Evolutionary conservation across 1,140 invertebrate genomes (phyloP), one percentile per base, ranked within the genome.

Genomic region (Atta texana): DNA sequence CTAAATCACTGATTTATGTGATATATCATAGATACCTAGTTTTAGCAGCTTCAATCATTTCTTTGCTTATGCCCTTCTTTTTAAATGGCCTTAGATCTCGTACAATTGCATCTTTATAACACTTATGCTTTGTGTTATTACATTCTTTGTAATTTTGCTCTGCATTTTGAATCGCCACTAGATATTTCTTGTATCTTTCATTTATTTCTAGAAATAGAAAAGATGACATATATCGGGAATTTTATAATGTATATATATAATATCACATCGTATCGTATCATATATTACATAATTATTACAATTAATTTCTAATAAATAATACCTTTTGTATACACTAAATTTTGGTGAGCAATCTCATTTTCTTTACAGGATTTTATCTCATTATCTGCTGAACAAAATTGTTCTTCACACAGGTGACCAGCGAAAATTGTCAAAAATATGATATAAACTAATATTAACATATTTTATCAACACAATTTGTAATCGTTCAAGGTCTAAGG

Each of bases 51-150:
- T 97, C 94, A 88, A 98, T 96, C 92, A 96, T 95, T 89, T 97
- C 93, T 91, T 97, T 95, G 2, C 95, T 96, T 74, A 99, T 98
- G 39, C 96, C 97, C 91, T 96, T 95, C 89, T 95, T 93, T 91
- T 96, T 95, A 93, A 98, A 99, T 24, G 96, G 94, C 86, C 94
- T 93, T 51, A 99, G 95, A 93, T 99, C 98, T 21, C 96, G 94
- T 24, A 96, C 91, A 66, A 98, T 97, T 34, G 97, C 96, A 91
- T 95, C 86, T 44, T 93, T 93, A 91, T 97, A 96, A 91, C 97
- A 98, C 34, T 93, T 95, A 93, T 97, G 97, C 77, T 96, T 96
- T 39, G 92, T 92, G 18, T 88, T 86, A 24, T 92, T 91, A 69
- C 93, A 94, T 57, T 92, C 87, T 31, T 88, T 63, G 28, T 93